Evolutionary conservation across 2,113 vertebrate species (phyloP).

Genomic region (Haplochromis vanheusdeni): DNA sequence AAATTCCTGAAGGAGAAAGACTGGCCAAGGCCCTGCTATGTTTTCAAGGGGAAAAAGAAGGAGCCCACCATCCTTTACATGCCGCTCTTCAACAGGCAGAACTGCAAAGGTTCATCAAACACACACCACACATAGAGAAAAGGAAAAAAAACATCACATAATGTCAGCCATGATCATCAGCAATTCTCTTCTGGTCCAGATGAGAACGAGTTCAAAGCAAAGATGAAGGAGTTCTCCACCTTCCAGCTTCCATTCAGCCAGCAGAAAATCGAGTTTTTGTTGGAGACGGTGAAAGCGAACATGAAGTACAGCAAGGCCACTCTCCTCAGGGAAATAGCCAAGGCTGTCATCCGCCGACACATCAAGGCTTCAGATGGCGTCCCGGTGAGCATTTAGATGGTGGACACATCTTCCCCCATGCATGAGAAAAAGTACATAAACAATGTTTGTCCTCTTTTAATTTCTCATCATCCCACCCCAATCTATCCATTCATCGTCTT

Average conservation of each 20-base stretch:
- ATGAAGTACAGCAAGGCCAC: constrained; percentile 40
- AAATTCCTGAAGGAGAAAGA: constrained; percentile 31
- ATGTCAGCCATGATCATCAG: not conserved
- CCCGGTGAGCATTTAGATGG: not conserved
- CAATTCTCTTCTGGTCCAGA: not conserved
- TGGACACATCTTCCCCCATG: not conserved
- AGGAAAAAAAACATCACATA: not conserved
- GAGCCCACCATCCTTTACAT: constrained; percentile 46
- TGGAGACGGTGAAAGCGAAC: constrained; percentile 27
- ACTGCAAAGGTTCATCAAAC: constrained; percentile 44
- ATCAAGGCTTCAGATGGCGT: not conserved
- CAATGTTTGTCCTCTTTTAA: not conserved
- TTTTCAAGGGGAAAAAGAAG: constrained; percentile 34
- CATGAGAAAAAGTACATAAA: not conserved
- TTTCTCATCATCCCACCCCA: not conserved
- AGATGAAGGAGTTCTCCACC: constrained; percentile 44
- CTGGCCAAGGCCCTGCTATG: constrained; percentile 49
- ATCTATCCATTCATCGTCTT: not conserved
- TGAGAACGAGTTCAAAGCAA: not conserved
- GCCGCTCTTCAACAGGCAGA: constrained; percentile 57
- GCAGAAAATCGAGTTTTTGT: constrained; percentile 16
- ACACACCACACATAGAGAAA: not conserved
- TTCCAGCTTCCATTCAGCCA: constrained; percentile 32
- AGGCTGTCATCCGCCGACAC: not conserved
- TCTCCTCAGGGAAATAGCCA: constrained; percentile 38